A percentile compares a stretch with the other conserved stretches of the same genome.
Conservation (phyloP, 1,140 invertebrate genomes). For the Octopus bimaculoides region DNA sequence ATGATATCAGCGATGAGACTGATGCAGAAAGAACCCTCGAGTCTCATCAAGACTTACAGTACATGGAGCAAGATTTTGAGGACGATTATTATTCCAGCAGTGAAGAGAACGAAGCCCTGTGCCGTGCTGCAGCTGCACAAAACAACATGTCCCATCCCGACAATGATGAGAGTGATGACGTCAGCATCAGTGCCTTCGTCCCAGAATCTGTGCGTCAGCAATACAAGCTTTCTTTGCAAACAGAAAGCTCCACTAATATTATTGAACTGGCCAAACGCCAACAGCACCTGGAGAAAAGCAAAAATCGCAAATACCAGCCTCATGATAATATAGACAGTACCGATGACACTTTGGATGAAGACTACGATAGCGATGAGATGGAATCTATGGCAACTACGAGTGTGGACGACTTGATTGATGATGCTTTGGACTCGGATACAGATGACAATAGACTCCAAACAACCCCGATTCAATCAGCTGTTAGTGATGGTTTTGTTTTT, state of each 20-base stretch:
- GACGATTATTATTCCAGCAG: constrained; percentile 17
- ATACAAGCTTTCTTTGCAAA: not conserved
- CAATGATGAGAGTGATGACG: constrained; percentile 42
- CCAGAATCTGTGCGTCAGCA: constrained; percentile 37
- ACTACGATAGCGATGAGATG: constrained; percentile 10
- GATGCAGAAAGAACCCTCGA: not conserved
- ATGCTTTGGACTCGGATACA: constrained; percentile 42
- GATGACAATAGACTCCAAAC: not conserved
- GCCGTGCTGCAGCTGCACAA: not conserved
- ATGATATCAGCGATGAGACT: not conserved
- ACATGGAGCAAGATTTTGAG: constrained; percentile 23
- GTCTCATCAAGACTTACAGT: not conserved
- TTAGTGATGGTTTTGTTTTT: not conserved
- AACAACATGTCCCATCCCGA: not conserved
- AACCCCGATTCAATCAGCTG: not conserved
- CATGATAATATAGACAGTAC: too few relatives aligned
- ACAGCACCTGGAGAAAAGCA: not conserved
- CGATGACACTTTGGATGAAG: too few relatives aligned
- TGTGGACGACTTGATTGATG: constrained; percentile 53
- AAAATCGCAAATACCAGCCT: too few relatives aligned
- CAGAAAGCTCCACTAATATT: constrained; percentile 8
- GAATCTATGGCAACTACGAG: constrained; percentile 37
- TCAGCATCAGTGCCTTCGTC: constrained; percentile 50
- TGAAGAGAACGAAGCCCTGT: constrained; percentile 23
- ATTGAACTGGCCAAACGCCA: not conserved